A percentile compares a stretch with the other conserved stretches of the same genome.
These are phyloP conservation scores for Turnix velox DNA, from an alignment of 2,113 vertebrate genomes.

Conservation along the genomic window DNA sequence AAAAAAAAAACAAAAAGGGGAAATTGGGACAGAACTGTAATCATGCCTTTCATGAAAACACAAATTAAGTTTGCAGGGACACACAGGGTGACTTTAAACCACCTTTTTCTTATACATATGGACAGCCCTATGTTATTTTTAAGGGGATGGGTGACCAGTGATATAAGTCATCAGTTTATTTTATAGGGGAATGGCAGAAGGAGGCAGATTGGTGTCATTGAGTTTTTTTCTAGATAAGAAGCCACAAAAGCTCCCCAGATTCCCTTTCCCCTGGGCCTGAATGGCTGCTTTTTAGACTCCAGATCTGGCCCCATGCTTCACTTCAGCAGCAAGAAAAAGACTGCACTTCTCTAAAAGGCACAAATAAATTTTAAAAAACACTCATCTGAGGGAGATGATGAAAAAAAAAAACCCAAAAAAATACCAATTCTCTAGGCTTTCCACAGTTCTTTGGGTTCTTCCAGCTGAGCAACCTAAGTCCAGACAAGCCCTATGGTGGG, in stretches of 20 bases:
- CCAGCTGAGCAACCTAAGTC: not conserved
- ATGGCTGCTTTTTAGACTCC: not conserved
- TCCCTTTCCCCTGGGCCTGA: not conserved
- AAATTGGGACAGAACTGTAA: not conserved
- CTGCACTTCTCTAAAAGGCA: not conserved
- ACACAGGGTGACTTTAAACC: not conserved
- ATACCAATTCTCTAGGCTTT: not conserved
- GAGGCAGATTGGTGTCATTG: not conserved
- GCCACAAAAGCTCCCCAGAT: not conserved
- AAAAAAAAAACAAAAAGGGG: not conserved
- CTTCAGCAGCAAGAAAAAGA: not conserved
- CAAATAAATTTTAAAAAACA: not conserved
- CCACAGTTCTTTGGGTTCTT: not conserved
- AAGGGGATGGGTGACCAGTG: not conserved
- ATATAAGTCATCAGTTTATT: rapidly evolving
- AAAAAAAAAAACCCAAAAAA: not conserved
- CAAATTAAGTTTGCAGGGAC: not conserved
- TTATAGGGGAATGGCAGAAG: not conserved
- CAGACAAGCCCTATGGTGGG: not conserved
- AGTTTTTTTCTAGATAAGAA: not conserved
- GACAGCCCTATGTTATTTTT: rapidly evolving
- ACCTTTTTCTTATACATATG: rapidly evolving
- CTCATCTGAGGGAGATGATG: not conserved
- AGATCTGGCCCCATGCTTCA: not conserved
- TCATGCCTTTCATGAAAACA: not conserved